Percentiles rank a stretch among this genome's conserved stretches.
Evolutionary conservation across 2,113 vertebrate genomes (phyloP).

Genomic region (Globicephala melas): DNA sequence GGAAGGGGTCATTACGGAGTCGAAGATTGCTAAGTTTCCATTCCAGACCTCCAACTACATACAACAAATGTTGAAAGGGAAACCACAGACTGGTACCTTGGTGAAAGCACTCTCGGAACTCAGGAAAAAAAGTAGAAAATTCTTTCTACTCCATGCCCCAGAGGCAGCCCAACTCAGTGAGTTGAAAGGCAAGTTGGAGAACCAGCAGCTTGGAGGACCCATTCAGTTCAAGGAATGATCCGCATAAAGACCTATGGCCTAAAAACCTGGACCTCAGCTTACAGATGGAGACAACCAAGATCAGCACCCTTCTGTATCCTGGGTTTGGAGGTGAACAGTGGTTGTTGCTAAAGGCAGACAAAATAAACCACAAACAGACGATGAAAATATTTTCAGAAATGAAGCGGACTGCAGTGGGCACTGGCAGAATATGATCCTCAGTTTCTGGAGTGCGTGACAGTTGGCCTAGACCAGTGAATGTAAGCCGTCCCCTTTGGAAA

Average conservation of each 20-base stretch:
- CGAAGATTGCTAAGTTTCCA: constrained; percentile 24
- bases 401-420: neutral
- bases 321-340: neutral
- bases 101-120: neutral
- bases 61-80: constrained; percentile 16
- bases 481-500: neutral
- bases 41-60: neutral
- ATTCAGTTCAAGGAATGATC: neutral
- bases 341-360: neutral
- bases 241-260: neutral
- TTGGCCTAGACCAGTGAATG: neutral
- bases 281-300: neutral
- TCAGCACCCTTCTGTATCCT: neutral
- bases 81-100: constrained; percentile 10
- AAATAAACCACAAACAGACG: neutral
- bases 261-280: neutral
- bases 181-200: neutral
- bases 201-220: neutral
- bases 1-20: neutral
- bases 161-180: neutral
- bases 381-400: neutral
- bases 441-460: neutral
- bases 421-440: neutral
- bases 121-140: neutral
- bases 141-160: neutral